Conservation (phyloP, 1,140 invertebrate genomes). For the Eciton burchellii region DNA sequence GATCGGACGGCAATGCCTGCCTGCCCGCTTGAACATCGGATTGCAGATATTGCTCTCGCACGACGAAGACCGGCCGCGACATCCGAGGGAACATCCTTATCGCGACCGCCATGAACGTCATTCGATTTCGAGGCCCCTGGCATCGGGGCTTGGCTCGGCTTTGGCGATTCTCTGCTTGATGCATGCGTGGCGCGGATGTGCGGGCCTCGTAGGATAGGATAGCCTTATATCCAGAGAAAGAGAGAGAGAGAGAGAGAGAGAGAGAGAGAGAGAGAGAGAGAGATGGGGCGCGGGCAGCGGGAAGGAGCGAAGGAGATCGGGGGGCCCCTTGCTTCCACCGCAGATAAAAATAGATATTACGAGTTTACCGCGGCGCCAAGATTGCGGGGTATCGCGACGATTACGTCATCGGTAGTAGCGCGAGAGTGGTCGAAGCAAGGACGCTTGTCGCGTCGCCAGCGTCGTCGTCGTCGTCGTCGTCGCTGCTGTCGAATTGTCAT, state of each 20-base stretch:
- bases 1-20: neutral
- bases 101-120: conserved; percentile 43
- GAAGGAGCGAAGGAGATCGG: conserved; percentile 36
- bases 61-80: neutral
- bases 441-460: conserved; percentile 77
- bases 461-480: conserved; percentile 61
- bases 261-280: conserved; percentile 19
- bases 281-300: neutral
- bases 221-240: neutral
- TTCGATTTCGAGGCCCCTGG: conserved; percentile 38
- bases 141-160: conserved; percentile 29
- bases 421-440: conserved; percentile 78
- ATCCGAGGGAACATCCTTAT: conserved; percentile 35
- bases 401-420: conserved; percentile 83
- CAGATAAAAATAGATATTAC: conserved; percentile 85
- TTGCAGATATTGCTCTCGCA: neutral
- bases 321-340: conserved; percentile 75
- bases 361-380: conserved; percentile 84
- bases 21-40: neutral
- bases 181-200: neutral
- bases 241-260: too few relatives aligned
- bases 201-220: neutral
- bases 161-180: conserved; percentile 1
- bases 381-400: conserved; percentile 84
- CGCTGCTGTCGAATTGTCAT: conserved; percentile 65